Conservation (phyloP, 2,113 vertebrate genomes). For the Eubucco bourcierii region DNA sequence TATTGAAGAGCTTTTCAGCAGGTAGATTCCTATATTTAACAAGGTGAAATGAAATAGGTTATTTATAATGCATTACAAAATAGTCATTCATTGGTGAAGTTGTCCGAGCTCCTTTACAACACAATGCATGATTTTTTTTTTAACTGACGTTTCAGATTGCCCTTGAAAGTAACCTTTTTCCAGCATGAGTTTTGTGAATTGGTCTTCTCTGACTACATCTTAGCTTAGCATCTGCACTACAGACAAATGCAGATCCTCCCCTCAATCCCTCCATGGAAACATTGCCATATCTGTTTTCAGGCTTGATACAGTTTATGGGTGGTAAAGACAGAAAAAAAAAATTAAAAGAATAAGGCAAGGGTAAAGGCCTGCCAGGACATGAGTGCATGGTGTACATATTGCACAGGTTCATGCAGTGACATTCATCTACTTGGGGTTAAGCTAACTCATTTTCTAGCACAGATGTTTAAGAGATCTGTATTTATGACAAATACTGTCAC, state of each 20-base stretch:
- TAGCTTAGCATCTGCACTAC: not conserved
- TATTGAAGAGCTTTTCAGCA: not conserved
- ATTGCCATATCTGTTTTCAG: not conserved
- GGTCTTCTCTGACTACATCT: not conserved
- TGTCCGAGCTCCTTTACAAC: not conserved
- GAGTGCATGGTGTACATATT: not conserved
- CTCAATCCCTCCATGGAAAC: not conserved
- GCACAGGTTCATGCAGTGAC: not conserved
- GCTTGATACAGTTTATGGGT: not conserved
- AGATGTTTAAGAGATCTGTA: not conserved
- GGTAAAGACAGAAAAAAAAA: not conserved
- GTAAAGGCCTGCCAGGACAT: not conserved
- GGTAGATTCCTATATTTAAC: not conserved
- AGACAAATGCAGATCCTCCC: not conserved
- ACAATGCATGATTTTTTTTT: not conserved
- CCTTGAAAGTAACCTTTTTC: slow-evolving; percentile 22
- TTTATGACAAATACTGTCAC: not conserved
- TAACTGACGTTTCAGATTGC: not conserved
- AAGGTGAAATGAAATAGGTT: not conserved
- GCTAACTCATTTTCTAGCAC: not conserved
- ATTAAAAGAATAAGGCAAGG: not conserved
- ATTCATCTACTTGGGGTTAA: not conserved
- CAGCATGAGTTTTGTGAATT: not conserved
- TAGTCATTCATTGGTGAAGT: not conserved
- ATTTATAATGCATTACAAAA: slow-evolving; percentile 10